Percentiles rank a stretch among this genome's conserved stretches.
These are phyloP conservation scores for Otus sunia DNA, from an alignment of 2,113 vertebrate genomes.

Conservation along the genomic window DNA sequence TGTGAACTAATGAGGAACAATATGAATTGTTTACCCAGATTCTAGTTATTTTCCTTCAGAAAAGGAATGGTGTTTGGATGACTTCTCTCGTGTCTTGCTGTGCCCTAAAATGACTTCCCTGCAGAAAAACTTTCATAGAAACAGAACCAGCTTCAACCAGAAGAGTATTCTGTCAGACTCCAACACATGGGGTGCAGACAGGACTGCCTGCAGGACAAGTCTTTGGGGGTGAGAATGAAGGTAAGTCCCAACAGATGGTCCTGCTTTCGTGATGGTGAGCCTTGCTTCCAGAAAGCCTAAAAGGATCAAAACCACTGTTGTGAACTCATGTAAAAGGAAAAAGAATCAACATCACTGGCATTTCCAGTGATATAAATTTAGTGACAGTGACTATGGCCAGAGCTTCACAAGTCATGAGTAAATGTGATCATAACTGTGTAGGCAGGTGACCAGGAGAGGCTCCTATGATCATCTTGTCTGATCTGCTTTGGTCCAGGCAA, in stretches of 20 bases:
- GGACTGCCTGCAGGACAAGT: not conserved
- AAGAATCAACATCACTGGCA: not conserved
- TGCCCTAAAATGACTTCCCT: not conserved
- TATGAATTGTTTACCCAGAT: conserved; percentile 56
- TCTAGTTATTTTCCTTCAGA: conserved; percentile 1
- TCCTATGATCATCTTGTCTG: not conserved
- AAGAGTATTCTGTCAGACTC: not conserved
- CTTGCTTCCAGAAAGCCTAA: not conserved
- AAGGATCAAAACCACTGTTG: not conserved
- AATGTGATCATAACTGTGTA: not conserved
- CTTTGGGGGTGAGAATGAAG: not conserved
- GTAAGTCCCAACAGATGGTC: not conserved
- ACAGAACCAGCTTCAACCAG: not conserved
- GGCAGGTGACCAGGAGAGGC: not conserved
- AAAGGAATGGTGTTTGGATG: not conserved
- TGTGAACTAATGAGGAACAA: conserved; percentile 53
- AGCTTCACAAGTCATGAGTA: not conserved
- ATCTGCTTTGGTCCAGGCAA: not conserved
- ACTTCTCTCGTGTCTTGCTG: not conserved
- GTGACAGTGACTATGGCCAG: not conserved
- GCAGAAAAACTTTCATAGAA: not conserved
- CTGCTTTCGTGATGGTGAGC: not conserved
- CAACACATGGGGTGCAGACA: not conserved
- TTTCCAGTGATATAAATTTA: not conserved
- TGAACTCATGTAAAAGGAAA: not conserved